phyloP scores from a whole-genome alignment of 2,113 vertebrate species.

The Centropus bengalensis region DNA sequence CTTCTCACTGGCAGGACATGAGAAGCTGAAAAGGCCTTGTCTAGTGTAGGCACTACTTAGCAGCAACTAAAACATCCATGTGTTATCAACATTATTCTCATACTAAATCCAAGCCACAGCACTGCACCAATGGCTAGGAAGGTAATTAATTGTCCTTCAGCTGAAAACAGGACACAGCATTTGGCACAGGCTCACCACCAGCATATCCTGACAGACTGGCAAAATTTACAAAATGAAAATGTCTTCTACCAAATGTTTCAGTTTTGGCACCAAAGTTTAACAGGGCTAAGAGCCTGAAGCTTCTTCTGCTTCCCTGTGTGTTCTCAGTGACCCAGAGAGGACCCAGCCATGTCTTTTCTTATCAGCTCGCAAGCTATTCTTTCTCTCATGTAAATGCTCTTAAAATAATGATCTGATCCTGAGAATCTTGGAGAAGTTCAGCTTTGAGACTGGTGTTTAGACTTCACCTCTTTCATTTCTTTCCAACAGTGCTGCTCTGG shows the following conservation, averaged over 20 bases:
- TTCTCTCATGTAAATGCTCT: slow-evolving; percentile 10
- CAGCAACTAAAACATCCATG: too few species aligned
- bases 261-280: slow-evolving; percentile 17
- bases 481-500: slow-evolving; percentile 6
- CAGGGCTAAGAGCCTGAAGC: slow-evolving; percentile 28
- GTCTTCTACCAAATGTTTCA: not conserved
- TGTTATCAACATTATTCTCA: too few species aligned
- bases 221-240: slow-evolving; percentile 4
- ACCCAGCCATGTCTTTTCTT: not conserved
- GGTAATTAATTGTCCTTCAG: too few species aligned
- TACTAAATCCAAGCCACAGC: too few species aligned
- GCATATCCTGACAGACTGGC: not conserved
- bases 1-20: too few species aligned
- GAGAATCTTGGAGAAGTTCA: not conserved
- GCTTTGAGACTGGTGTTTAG: not conserved
- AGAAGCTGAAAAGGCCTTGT: too few species aligned
- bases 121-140: too few species aligned
- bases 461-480: not conserved
- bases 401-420: not conserved
- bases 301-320: not conserved
- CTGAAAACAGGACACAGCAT: too few species aligned
- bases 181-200: not conserved
- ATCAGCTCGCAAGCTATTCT: not conserved
- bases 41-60: too few species aligned
- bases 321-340: not conserved